Evolutionary conservation across 2,113 vertebrate species (phyloP).

Genomic region (Dasyornis broadbenti): DNA sequence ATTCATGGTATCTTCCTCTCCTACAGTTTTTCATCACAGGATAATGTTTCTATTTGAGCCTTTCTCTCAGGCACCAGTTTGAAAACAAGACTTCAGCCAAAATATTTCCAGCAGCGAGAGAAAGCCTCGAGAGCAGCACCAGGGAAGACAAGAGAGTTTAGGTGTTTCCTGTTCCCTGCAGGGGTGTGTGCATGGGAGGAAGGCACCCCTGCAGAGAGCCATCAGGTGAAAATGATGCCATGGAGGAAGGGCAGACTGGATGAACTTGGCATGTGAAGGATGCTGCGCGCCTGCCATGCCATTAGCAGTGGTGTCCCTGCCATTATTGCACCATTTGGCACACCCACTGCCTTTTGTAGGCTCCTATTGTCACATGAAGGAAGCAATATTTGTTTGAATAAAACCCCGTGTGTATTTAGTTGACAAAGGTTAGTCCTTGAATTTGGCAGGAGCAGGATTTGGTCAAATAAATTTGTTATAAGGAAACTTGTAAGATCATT

Average conservation of each 20-base stretch:
- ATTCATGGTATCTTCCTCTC: neutral
- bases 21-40: neutral
- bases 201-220: neutral
- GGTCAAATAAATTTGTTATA: neutral
- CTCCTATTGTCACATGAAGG: neutral
- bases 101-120: neutral
- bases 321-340: neutral
- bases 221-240: neutral
- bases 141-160: neutral
- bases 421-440: neutral
- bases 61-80: neutral
- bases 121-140: neutral
- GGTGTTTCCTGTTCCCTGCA: neutral
- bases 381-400: neutral
- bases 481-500: neutral
- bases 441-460: neutral
- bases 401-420: rapidly evolving
- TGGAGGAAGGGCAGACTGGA: neutral
- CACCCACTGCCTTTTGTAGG: neutral
- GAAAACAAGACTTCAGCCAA: neutral
- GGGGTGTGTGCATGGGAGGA: neutral
- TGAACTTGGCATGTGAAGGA: neutral
- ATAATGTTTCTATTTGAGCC: neutral
- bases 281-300: neutral
- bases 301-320: neutral